Evolutionary conservation across 1,140 invertebrate species (phyloP).

Genomic region (Drosophila bipectinata): DNA sequence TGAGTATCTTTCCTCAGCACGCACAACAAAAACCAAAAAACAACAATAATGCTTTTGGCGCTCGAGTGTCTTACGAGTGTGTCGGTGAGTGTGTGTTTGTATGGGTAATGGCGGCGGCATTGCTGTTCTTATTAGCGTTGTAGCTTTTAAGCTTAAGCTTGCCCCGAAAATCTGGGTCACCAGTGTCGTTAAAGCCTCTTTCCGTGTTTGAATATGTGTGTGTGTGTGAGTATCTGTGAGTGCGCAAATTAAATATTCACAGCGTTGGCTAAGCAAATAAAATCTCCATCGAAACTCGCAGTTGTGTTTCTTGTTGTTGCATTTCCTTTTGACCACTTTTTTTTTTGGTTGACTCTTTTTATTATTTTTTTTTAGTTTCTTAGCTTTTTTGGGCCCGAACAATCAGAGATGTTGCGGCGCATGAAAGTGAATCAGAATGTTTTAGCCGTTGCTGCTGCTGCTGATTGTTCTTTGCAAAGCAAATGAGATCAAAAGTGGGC

Average conservation of each 20-base stretch:
- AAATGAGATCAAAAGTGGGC: slow-evolving; percentile 80
- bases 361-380: slow-evolving; percentile 11
- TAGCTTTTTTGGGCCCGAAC: slow-evolving; percentile 34
- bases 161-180: slow-evolving; percentile 72
- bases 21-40: slow-evolving; percentile 40
- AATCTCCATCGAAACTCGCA: slow-evolving; percentile 57
- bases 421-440: slow-evolving; percentile 81
- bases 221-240: slow-evolving; percentile 30
- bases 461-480: slow-evolving; percentile 58
- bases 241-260: slow-evolving; percentile 81
- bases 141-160: slow-evolving; percentile 69
- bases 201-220: slow-evolving; percentile 26
- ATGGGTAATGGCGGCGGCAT: slow-evolving; percentile 64
- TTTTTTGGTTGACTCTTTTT: slow-evolving; percentile 5
- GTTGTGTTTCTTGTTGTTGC: slow-evolving; percentile 62
- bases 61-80: slow-evolving; percentile 21
- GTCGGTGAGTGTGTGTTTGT: slow-evolving; percentile 53
- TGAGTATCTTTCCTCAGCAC: slow-evolving; percentile 76
- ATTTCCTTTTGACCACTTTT: slow-evolving; percentile 59
- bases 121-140: slow-evolving; percentile 75
- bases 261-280: slow-evolving; percentile 80
- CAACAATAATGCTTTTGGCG: slow-evolving; percentile 47
- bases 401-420: slow-evolving; percentile 66
- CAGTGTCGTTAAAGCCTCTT: slow-evolving; percentile 66
- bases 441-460: slow-evolving; percentile 28